Conservation (phyloP, 2,888 invertebrate genomes). For the Eulithis testata region DNA sequence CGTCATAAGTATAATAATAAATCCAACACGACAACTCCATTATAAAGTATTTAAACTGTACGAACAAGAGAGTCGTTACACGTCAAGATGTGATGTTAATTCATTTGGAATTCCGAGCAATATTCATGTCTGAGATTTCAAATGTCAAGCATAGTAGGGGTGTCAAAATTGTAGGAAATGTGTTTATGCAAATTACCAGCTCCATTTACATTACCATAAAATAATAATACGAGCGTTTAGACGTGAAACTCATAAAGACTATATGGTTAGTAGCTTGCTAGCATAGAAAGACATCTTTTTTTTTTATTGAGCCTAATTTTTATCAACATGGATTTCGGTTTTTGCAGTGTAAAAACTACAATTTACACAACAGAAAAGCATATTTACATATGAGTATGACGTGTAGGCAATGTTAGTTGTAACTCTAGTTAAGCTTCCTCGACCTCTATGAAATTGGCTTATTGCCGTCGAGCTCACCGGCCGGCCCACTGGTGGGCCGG, state of each 20-base stretch:
- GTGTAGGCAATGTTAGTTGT: no score
- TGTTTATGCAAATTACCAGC: slow-evolving; percentile 81
- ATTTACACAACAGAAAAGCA: no score
- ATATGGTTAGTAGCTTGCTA: no score
- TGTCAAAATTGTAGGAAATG: slow-evolving; percentile 80
- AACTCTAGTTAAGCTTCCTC: no score
- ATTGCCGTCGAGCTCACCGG: no score
- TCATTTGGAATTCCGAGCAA: slow-evolving; percentile 55
- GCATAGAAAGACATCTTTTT: no score
- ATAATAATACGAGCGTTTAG: slow-evolving; percentile 5
- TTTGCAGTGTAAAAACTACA: no score
- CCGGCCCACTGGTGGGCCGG: no score
- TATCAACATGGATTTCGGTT: no score
- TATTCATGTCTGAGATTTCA: slow-evolving; percentile 75
- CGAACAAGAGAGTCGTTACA: slow-evolving; percentile 55
- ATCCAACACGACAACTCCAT: slow-evolving; percentile 27
- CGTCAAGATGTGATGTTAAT: slow-evolving; percentile 57
- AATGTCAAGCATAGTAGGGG: slow-evolving; percentile 70
- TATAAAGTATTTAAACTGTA: slow-evolving; percentile 50
- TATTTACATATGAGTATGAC: no score
- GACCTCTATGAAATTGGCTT: no score
- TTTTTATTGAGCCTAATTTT: no score
- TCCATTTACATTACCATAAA: slow-evolving; percentile 67
- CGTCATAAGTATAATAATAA: not conserved
- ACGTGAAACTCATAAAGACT: slow-evolving; percentile 5